phyloP scores from a whole-genome alignment of 2,113 vertebrate genomes.

The Riparia riparia region DNA sequence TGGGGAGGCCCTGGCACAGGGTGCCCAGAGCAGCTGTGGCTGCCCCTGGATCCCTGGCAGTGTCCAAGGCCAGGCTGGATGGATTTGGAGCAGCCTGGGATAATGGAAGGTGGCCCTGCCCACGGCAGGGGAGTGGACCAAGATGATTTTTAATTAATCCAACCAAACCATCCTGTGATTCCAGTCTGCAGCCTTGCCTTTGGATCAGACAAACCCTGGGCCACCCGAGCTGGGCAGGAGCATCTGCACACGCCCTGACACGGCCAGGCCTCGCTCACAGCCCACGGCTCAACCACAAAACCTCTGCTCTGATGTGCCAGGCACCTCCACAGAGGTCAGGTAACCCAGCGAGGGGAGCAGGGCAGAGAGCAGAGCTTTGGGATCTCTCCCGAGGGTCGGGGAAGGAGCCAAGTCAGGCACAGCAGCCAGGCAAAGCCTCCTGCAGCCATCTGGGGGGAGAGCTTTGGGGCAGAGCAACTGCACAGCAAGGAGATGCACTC shows the following conservation, averaged over 20 bases:
- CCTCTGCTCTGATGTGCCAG: neutral
- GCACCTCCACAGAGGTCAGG: neutral
- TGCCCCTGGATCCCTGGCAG: neutral
- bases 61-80: neutral
- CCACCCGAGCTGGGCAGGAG: neutral
- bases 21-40: neutral
- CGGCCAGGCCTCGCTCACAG: fast-evolving
- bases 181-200: neutral
- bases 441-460: neutral
- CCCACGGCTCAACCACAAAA: fast-evolving
- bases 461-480: neutral
- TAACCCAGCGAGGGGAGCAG: neutral
- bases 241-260: neutral
- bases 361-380: neutral
- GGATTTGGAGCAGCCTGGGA: neutral
- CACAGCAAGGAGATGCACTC: constrained; percentile 53
- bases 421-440: neutral
- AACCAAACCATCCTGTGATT: neutral
- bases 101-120: fast-evolving
- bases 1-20: fast-evolving
- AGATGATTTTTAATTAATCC: neutral
- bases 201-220: fast-evolving
- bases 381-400: neutral
- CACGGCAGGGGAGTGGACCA: too few species aligned
- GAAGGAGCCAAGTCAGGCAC: neutral